Conservation (phyloP, 2,888 invertebrate species). For the Nineta flava region DNA sequence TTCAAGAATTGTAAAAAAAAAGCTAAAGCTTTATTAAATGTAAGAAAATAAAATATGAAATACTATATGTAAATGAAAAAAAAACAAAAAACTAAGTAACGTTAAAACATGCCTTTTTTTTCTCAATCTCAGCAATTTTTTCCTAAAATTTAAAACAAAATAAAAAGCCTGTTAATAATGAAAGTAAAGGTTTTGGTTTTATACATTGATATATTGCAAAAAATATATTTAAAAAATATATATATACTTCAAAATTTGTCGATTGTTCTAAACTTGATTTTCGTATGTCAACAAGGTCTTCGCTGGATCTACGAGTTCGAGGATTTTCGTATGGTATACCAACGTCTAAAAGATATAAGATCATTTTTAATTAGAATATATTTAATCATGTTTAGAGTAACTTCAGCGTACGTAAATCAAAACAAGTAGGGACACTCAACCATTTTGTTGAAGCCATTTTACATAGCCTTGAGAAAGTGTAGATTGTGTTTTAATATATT, state of each 20-base stretch:
- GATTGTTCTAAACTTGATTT: slow-evolving; percentile 1
- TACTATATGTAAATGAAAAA: no score
- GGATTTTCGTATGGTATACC: slow-evolving; percentile 8
- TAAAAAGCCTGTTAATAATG: neutral
- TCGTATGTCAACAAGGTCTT: neutral
- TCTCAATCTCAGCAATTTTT: slow-evolving; percentile 38
- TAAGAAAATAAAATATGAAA: no score
- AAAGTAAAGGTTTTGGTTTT: no score
- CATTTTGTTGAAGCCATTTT: no score
- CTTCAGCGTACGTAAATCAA: no score
- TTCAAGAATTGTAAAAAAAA: slow-evolving; percentile 17
- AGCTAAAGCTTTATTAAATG: no score
- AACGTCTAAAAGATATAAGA: slow-evolving; percentile 3
- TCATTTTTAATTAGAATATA: neutral
- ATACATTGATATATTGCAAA: no score
- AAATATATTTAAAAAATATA: neutral
- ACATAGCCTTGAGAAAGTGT: no score
- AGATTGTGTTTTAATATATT: no score
- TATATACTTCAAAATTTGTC: slow-evolving; percentile 1
- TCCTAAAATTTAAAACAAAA: slow-evolving; percentile 33
- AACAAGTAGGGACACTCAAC: no score
- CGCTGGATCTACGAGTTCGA: slow-evolving; percentile 7
- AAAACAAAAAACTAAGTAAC: slow-evolving; percentile 4
- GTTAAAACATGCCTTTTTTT: slow-evolving; percentile 39
- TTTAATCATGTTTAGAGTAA: no score